These are phyloP conservation scores for Nyctalus aviator DNA, from an alignment of 2,797 vertebrate species.

Conservation along the genomic window DNA sequence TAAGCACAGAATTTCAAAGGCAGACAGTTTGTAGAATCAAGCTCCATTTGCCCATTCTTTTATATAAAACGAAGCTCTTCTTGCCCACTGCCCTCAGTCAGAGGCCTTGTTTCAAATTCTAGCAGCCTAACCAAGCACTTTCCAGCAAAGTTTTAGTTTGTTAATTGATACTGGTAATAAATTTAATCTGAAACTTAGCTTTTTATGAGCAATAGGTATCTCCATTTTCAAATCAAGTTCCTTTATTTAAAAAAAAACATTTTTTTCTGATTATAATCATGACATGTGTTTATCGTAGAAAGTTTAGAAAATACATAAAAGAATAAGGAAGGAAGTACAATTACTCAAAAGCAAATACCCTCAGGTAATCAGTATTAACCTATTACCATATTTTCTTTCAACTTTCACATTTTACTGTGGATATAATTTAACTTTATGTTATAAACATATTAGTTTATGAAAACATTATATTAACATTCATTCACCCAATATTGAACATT, in stretches of 20 bases:
- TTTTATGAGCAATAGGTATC: not conserved
- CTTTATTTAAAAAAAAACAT: not conserved
- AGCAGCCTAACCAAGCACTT: conserved; percentile 41
- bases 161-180: conserved; percentile 53
- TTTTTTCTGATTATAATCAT: conserved; percentile 47
- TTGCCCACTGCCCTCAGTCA: conserved; percentile 46
- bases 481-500: conserved; percentile 46
- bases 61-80: conserved; percentile 62
- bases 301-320: conserved; percentile 49
- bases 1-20: conserved; percentile 63
- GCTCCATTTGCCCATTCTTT: conserved; percentile 64
- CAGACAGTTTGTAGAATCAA: conserved; percentile 47
- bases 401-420: conserved; percentile 42
- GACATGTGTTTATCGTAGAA: not conserved
- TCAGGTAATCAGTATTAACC: conserved; percentile 27
- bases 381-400: conserved; percentile 54
- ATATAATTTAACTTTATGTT: conserved; percentile 37
- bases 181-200: conserved; percentile 53
- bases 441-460: conserved; percentile 58
- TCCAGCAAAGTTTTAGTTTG: conserved; percentile 60
- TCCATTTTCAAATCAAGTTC: conserved; percentile 25
- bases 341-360: conserved; percentile 58
- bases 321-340: conserved; percentile 39
- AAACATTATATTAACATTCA: conserved; percentile 61
- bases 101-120: conserved; percentile 39